Evolutionary conservation across 2,888 invertebrate species (phyloP).

Genomic region (Drosophila greeni): DNA sequence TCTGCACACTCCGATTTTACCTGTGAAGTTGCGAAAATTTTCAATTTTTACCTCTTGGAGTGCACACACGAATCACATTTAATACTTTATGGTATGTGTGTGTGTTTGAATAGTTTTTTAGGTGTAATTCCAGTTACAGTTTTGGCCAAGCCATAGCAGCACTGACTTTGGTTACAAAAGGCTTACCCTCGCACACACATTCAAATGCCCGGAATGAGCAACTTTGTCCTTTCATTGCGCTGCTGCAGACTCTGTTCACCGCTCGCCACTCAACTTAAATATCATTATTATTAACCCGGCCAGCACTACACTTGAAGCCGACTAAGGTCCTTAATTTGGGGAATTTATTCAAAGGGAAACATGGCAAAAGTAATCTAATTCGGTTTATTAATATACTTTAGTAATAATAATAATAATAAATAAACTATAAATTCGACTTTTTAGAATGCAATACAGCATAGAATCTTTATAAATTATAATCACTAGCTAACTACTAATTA

Average conservation of each 20-base stretch:
- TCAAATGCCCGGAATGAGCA: conserved; percentile 43
- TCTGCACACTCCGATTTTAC: conserved; percentile 15
- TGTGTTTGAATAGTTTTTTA: conserved; percentile 59
- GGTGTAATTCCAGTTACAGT: conserved; percentile 71
- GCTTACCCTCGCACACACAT: conserved; percentile 38
- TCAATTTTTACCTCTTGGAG: conserved; percentile 35
- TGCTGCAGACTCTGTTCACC: conserved; percentile 25
- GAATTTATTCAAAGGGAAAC: background rate
- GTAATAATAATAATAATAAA: too few species aligned
- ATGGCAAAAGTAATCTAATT: background rate
- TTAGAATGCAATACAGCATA: too few species aligned
- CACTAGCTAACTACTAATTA: background rate
- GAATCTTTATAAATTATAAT: background rate
- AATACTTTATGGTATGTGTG: conserved; percentile 6
- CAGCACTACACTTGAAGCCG: conserved; percentile 32
- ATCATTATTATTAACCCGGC: conserved; percentile 71
- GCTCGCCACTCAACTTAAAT: conserved; percentile 53
- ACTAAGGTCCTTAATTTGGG: background rate
- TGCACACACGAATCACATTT: conserved; percentile 8
- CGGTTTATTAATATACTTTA: background rate
- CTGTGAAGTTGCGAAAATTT: conserved; percentile 35
- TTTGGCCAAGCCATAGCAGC: conserved; percentile 28
- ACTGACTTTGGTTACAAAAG: conserved; percentile 51
- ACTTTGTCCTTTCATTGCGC: conserved; percentile 62
- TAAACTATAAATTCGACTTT: background rate